These are phyloP conservation scores for Drosophila athabasca DNA, from an alignment of 1,140 invertebrate genomes.

Conservation along the genomic window DNA sequence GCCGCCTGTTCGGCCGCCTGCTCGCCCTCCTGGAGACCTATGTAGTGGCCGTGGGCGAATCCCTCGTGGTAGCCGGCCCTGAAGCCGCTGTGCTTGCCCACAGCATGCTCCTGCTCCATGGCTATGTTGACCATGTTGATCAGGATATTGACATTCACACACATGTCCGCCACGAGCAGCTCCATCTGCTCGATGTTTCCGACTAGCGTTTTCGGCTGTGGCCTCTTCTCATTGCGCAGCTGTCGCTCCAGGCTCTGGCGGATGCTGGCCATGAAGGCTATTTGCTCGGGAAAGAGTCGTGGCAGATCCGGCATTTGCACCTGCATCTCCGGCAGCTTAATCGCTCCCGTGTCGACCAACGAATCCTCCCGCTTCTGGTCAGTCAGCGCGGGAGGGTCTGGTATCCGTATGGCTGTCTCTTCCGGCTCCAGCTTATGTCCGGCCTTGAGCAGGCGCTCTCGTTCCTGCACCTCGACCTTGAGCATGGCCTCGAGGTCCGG, in stretches of 20 bases:
- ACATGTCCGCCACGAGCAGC: conserved; percentile 33
- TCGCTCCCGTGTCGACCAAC: conserved; percentile 28
- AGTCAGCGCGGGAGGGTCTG: background rate
- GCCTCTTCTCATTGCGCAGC: conserved; percentile 13
- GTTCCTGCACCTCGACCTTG: conserved; percentile 31
- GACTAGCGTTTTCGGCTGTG: conserved; percentile 22
- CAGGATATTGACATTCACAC: conserved; percentile 43
- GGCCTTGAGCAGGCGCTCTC: conserved; percentile 34
- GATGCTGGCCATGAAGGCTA: conserved; percentile 47
- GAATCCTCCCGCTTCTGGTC: background rate
- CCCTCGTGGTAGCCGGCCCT: conserved; percentile 61
- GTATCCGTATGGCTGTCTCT: conserved; percentile 10
- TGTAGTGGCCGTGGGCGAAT: conserved; percentile 61
- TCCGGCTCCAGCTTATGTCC: conserved; percentile 15
- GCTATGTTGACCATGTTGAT: conserved; percentile 61
- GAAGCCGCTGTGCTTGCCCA: conserved; percentile 59
- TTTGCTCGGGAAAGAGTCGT: conserved; percentile 49
- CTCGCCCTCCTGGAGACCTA: conserved; percentile 60
- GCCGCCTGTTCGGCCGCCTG: background rate
- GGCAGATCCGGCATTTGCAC: conserved; percentile 40
- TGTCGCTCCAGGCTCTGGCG: conserved; percentile 36
- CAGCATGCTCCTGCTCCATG: conserved; percentile 66
- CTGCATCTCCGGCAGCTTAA: conserved; percentile 31
- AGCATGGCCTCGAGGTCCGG: conserved; percentile 36
- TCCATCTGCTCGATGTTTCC: conserved; percentile 42